Base-by-base conservation (phyloP, 2,797 vertebrate genomes). In the Bradypodion ventrale region DNA sequence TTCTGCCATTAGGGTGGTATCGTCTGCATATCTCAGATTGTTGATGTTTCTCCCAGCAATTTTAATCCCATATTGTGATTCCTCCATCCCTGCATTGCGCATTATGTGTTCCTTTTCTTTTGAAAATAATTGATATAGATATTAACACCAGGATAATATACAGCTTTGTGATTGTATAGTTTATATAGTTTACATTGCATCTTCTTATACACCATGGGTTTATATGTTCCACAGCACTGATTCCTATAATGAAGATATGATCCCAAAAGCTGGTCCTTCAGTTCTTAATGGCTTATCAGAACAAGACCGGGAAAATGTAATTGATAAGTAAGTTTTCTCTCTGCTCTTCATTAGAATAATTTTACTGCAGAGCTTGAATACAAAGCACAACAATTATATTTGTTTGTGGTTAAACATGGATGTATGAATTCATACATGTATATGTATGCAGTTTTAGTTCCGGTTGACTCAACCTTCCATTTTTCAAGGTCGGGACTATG, bases 241-340 rank as follows among this genome's bases (percentile, higher is more conserved):
- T 81, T 87, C 91, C 79, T 94, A 94, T 89, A 93, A 84, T 69
- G 65, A 68, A 2, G 90, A 88, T 37, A 89, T 96, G 93, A 95
- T 96, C 82, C 96, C 96, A 40, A 29, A 46, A 62, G 87, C 92
- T 1, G 80, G 85, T 7, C 95, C 96, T 84, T 66, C 91, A 6
- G 0, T 80, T 46, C 85, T 95, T 7, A 21, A 25, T 19, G 79
- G 66, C 69, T 91, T 96, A 68, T 90, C 92, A 23, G 92, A 96
- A 62, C 93, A 93, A 89, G 96, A 96, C 87, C 93, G 87, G 60
- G 83, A 95, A 85, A 95, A 94, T 49, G 77, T 91, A 62, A 42
- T 0, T 1, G 93, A 93, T 40, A 40, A 90, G 95, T 96, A 94
- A 84, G 89, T 89, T 90, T 85, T 82, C 40, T 44, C 19, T 90